Conservation (phyloP, 1,140 invertebrate species). For the Drosophila trapezifrons region DNA sequence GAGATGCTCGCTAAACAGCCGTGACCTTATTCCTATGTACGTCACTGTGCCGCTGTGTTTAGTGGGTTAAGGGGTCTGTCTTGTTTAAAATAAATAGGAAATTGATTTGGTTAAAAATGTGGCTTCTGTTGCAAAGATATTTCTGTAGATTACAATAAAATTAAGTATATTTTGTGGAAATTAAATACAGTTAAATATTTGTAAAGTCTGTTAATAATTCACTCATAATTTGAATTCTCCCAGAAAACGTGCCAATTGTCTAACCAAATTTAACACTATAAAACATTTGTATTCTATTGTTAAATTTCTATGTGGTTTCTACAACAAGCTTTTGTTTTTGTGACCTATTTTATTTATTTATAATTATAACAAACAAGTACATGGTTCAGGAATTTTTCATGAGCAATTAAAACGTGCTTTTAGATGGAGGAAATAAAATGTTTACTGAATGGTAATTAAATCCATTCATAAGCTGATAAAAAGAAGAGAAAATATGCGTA, state of each 20-base stretch:
- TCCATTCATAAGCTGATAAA: too few species aligned
- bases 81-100: constrained; percentile 3
- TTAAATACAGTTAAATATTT: too few species aligned
- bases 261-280: constrained; percentile 1
- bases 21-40: constrained; percentile 69
- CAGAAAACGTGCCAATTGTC: constrained; percentile 5
- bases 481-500: not conserved
- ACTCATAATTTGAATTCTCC: too few species aligned
- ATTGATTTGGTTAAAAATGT: not conserved
- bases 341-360: not conserved
- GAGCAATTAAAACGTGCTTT: not conserved
- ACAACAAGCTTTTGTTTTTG: not conserved
- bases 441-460: not conserved
- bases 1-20: constrained; percentile 29
- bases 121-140: not conserved
- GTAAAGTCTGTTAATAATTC: too few species aligned
- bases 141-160: too few species aligned
- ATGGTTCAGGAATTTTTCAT: not conserved
- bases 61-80: constrained; percentile 7
- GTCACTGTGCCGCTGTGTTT: constrained; percentile 53
- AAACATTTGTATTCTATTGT: not conserved
- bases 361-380: not conserved
- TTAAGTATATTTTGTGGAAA: not conserved
- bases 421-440: not conserved
- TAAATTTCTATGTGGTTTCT: not conserved